phyloP scores from a whole-genome alignment of 2,888 invertebrate genomes.

The Himalopsyche tibetana region DNA sequence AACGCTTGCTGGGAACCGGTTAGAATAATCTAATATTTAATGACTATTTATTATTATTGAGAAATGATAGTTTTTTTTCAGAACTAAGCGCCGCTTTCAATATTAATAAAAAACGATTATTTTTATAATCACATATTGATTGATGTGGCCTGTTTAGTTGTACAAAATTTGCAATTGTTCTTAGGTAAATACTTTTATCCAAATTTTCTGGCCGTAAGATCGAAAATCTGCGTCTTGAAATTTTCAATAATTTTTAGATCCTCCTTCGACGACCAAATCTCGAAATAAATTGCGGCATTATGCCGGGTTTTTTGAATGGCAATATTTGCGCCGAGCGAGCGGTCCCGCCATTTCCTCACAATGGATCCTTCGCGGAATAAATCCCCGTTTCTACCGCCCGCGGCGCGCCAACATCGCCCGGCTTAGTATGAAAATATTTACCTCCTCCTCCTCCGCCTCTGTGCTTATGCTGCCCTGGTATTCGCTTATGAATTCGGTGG shows the following conservation, averaged over 20 bases:
- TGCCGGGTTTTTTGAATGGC: constrained; percentile 50
- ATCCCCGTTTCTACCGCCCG: constrained; percentile 54
- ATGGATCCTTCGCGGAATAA: constrained; percentile 55
- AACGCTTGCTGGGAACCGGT: too few species aligned
- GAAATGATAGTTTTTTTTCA: too few species aligned
- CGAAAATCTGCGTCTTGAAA: neutral
- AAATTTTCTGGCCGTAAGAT: too few species aligned
- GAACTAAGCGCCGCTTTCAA: too few species aligned
- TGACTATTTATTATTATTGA: too few species aligned
- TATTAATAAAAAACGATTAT: too few species aligned
- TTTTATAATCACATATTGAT: too few species aligned
- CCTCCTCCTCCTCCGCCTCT: neutral
- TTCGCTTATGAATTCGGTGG: constrained; percentile 41
- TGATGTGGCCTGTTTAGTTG: too few species aligned
- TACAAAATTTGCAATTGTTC: too few species aligned
- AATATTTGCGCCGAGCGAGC: constrained; percentile 53
- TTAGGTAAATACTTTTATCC: too few species aligned
- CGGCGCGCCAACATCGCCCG: constrained; percentile 44
- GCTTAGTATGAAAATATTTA: constrained; percentile 55
- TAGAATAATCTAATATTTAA: too few species aligned
- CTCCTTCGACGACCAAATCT: neutral
- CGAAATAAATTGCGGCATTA: constrained; percentile 41
- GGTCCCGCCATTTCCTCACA: constrained; percentile 54
- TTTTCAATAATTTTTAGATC: constrained; percentile 46
- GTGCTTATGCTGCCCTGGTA: neutral